Evolutionary conservation across 2,888 invertebrate genomes (phyloP), one percentile per base, ranked within the genome.

Genomic region (Hyposoter didymator): DNA sequence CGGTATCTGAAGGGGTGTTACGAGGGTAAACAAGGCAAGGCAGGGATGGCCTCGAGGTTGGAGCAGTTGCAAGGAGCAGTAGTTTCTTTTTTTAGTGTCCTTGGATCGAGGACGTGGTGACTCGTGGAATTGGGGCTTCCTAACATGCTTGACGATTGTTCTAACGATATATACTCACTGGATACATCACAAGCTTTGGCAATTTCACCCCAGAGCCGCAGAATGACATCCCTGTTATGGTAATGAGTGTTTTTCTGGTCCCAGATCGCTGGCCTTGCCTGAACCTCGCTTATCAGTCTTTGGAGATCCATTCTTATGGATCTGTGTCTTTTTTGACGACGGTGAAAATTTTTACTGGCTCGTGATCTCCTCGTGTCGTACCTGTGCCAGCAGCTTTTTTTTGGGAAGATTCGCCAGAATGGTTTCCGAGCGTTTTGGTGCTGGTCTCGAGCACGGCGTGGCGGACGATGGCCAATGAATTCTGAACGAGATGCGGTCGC

Each of bases 211-310:
- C 91, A 91, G 85, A 91, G 91, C 87, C 90, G 90, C 64, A 90
- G 85, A 84, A 91, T 91, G 76, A 91, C 89, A 69, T 91, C 91
- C 83, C 91, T 90, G 80, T 91, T 91, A 88, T 91, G 91, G 84
- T 91, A 91, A 88, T 91, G 90, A 84, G 90, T 90, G 78, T 91
- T 91, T 86, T 91, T 91, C 87, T 91, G 91, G 88, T 91, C 91
- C 91, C 91, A 91, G 84, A 91, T 91, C 49, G 91, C 91, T 59
- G 91, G 91, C 75, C 91, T 89, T 19, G 90, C 91, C 86, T 91
- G 90, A 43, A 91, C 91, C 86, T 91, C 91, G 83, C 82, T 89
- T 83, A 91, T 91, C 83, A 91, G 88, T 87, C 89, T 89, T 87
- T 91, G 90, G 49, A 91, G 89, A 84, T 91, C 91, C 91, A 91